Conservation (phyloP, 2,113 vertebrate species). For the Alexandromys fortis region DNA sequence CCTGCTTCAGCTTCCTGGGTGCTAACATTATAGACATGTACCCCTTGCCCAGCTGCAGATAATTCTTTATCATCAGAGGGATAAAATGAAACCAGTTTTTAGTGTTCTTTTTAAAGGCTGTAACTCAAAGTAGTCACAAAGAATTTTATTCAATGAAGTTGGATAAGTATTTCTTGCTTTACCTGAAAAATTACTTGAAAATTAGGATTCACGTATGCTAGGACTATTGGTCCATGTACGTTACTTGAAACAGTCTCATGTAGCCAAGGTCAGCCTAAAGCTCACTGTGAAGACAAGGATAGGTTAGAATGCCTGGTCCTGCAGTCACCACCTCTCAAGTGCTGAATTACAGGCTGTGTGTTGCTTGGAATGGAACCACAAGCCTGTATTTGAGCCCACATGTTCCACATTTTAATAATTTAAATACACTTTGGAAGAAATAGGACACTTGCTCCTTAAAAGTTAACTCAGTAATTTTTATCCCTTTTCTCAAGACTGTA, state of each 20-base stretch:
- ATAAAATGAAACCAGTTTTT: neutral
- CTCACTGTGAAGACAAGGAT: neutral
- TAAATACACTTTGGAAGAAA: neutral
- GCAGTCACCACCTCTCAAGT: neutral
- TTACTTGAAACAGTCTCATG: neutral
- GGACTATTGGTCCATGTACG: neutral
- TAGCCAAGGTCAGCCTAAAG: neutral
- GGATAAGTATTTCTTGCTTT: conserved; percentile 16
- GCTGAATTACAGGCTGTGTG: neutral
- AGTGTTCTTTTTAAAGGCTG: conserved; percentile 22
- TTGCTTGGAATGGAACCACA: neutral
- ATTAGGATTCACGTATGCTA: neutral
- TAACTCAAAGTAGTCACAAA: conserved; percentile 1
- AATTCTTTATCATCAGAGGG: neutral
- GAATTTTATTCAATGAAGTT: conserved; percentile 14
- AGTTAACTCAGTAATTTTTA: neutral
- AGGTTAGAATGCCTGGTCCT: neutral
- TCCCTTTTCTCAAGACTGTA: neutral
- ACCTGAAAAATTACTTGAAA: conserved; percentile 40
- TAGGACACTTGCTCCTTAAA: neutral
- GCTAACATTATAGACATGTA: neutral
- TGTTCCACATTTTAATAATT: conserved; percentile 41
- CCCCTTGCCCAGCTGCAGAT: neutral
- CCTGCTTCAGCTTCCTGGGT: neutral
- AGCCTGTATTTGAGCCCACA: neutral